A percentile compares a stretch with the other conserved stretches of the same genome.
Conservation (phyloP, 1,140 invertebrate species). For the Ceratina calcarata region DNA sequence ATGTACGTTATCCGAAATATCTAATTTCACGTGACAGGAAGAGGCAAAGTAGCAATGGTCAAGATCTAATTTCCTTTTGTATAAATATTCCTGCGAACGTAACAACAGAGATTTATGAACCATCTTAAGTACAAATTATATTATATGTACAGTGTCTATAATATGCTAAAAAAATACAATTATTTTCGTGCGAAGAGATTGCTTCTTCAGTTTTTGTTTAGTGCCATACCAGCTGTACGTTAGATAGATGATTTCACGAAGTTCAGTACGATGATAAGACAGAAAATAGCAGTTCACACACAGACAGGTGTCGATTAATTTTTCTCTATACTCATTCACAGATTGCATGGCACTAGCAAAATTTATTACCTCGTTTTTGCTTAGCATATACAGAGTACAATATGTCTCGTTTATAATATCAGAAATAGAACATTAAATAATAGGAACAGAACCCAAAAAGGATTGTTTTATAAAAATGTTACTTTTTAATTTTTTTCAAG, state of each 20-base stretch:
- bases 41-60: background rate
- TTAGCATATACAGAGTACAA: slow-evolving; percentile 19
- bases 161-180: slow-evolving; percentile 33
- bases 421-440: slow-evolving; percentile 18
- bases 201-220: slow-evolving; percentile 3
- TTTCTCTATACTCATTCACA: slow-evolving; percentile 9
- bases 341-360: slow-evolving; percentile 28
- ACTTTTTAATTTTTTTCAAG: slow-evolving; percentile 30
- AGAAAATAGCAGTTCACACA: background rate
- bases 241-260: background rate
- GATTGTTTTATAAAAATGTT: slow-evolving; percentile 17
- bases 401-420: slow-evolving; percentile 7
- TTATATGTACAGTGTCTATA: slow-evolving; percentile 1
- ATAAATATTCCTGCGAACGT: slow-evolving; percentile 19
- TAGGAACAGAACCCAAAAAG: slow-evolving; percentile 9
- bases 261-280: slow-evolving; percentile 13
- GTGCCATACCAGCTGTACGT: slow-evolving; percentile 18
- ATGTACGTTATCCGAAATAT: background rate
- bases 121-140: slow-evolving; percentile 28
- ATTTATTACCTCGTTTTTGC: background rate
- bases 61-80: slow-evolving; percentile 11
- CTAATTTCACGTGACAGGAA: background rate
- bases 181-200: background rate
- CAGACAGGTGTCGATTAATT: background rate
- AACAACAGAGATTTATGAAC: slow-evolving; percentile 18